phyloP scores from a whole-genome alignment of 2,113 vertebrate species.

The Gallinago media region DNA sequence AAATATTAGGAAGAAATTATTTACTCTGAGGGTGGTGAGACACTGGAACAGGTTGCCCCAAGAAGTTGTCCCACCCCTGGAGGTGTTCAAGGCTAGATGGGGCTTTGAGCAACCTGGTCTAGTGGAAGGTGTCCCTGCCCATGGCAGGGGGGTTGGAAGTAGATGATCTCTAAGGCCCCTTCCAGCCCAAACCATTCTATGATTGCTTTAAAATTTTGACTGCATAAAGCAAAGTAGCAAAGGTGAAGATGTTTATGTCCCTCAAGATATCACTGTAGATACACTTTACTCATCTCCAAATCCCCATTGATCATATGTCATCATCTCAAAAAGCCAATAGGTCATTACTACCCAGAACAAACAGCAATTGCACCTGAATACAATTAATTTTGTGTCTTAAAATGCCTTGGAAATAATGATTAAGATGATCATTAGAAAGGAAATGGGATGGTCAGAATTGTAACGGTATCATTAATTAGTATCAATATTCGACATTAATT shows the following conservation, averaged over 20 bases:
- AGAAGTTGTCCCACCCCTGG: too few relatives aligned
- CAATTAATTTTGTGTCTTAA: slow-evolving; percentile 18
- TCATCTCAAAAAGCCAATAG: slow-evolving; percentile 33
- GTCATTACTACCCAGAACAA: slow-evolving; percentile 12
- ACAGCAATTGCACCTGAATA: not conserved
- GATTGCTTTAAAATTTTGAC: not conserved
- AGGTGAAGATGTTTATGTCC: not conserved
- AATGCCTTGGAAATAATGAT: not conserved
- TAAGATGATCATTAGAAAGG: not conserved
- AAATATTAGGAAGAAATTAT: too few relatives aligned
- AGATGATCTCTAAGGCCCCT: too few relatives aligned
- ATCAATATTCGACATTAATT: not conserved
- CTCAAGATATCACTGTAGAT: not conserved
- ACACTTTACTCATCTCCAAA: slow-evolving; percentile 24
- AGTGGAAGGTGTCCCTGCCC: too few relatives aligned
- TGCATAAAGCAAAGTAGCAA: not conserved
- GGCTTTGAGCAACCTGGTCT: too few relatives aligned
- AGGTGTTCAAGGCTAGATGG: too few relatives aligned
- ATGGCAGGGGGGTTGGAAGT: too few relatives aligned
- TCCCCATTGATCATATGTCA: slow-evolving; percentile 19
- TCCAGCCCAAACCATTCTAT: too few relatives aligned
- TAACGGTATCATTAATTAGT: not conserved
- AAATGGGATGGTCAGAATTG: not conserved
- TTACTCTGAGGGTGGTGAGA: too few relatives aligned
- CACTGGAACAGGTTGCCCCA: too few relatives aligned